Conservation (phyloP, 2,797 vertebrate genomes). For the Podarcis lilfordi region DNA sequence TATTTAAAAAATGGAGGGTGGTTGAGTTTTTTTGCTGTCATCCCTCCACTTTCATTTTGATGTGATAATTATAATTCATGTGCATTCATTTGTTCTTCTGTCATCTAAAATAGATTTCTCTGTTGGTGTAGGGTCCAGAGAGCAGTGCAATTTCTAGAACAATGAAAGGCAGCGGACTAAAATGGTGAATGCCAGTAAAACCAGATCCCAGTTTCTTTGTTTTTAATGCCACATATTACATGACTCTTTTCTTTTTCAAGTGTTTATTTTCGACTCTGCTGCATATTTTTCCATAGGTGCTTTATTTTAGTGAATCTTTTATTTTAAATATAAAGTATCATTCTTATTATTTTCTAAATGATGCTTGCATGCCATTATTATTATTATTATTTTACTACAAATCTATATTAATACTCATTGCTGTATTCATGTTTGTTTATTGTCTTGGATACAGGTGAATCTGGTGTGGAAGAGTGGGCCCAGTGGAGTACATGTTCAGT, state of each 20-base stretch:
- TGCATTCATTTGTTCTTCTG: conserved; percentile 35
- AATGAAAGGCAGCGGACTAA: conserved; percentile 43
- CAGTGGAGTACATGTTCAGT: conserved; percentile 99
- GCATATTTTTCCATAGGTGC: conserved; percentile 58
- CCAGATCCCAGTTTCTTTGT: background rate
- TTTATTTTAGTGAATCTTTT: conserved; percentile 62
- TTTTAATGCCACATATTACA: background rate
- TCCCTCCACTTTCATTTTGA: conserved; percentile 24
- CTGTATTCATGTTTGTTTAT: conserved; percentile 82
- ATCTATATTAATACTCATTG: conserved; percentile 65
- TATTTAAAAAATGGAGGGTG: background rate
- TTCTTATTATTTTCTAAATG: conserved; percentile 51
- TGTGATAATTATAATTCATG: conserved; percentile 18
- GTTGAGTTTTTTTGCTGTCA: background rate
- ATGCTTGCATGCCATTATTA: conserved; percentile 45
- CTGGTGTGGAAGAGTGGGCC: conserved; percentile 99
- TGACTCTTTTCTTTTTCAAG: conserved; percentile 44
- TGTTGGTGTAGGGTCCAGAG: conserved; percentile 18
- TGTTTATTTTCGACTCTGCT: conserved; percentile 64
- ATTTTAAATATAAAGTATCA: conserved; percentile 38
- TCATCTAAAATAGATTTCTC: conserved; percentile 7
- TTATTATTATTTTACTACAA: conserved; percentile 23
- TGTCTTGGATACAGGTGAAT: conserved; percentile 99
- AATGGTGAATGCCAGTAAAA: conserved; percentile 31
- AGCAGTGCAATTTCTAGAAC: conserved; percentile 36